phyloP scores from a whole-genome alignment of 2,888 invertebrate genomes.

The Lapara coniferarum region DNA sequence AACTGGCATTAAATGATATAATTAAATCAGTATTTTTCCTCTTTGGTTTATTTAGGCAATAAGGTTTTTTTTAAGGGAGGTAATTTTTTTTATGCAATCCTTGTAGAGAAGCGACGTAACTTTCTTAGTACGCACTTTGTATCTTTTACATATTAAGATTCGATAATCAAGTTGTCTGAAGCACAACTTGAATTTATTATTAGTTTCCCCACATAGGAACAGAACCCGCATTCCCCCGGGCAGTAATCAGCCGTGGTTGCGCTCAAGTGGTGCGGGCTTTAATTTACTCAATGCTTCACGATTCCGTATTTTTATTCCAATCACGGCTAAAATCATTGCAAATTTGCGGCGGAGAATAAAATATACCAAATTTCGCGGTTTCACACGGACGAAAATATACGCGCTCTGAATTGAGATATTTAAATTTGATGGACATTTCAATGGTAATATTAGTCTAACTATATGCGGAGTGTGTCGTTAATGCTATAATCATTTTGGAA shows the following conservation, averaged over 20 bases:
- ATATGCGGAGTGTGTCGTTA: neutral
- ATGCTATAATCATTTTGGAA: too few species aligned
- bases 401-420: neutral
- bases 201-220: too few species aligned
- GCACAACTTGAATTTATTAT: too few species aligned
- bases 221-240: slow-evolving; percentile 6
- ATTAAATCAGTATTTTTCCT: neutral
- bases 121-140: too few species aligned
- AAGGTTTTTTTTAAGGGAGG: neutral
- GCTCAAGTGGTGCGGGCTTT: slow-evolving; percentile 1
- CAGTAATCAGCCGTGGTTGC: neutral
- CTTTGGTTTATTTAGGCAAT: too few species aligned
- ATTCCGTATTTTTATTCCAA: slow-evolving; percentile 11
- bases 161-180: too few species aligned
- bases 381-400: neutral
- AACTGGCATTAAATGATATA: neutral
- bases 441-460: neutral
- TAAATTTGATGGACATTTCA: neutral
- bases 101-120: too few species aligned
- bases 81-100: too few species aligned
- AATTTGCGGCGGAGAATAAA: neutral
- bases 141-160: too few species aligned
- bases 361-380: neutral
- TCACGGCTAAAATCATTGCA: slow-evolving; percentile 2
- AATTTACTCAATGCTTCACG: neutral